These are phyloP conservation scores for Neodiprion lecontei DNA, from an alignment of 1,140 invertebrate species.

Conservation along the genomic window DNA sequence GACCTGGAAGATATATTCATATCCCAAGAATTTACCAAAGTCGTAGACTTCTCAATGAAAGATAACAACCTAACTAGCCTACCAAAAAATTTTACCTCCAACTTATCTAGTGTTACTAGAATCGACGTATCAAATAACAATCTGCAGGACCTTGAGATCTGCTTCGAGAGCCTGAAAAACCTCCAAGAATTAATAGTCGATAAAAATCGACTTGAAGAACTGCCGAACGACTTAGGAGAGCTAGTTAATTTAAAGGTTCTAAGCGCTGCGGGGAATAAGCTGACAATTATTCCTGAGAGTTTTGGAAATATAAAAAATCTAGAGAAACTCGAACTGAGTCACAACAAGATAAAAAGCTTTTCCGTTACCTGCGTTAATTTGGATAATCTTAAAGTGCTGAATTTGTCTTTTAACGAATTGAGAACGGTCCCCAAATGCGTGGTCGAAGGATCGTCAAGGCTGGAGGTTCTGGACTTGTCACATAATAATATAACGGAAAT, in stretches of 20 bases:
- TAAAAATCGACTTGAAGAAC: slow-evolving; percentile 17
- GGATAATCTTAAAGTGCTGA: slow-evolving; percentile 30
- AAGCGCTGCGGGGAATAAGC: not conserved
- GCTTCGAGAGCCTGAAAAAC: slow-evolving; percentile 1
- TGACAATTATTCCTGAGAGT: not conserved
- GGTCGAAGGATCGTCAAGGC: slow-evolving; percentile 34
- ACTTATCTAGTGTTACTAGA: slow-evolving; percentile 23
- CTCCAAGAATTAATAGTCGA: slow-evolving; percentile 21
- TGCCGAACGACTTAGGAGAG: slow-evolving; percentile 26
- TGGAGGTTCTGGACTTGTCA: slow-evolving; percentile 36
- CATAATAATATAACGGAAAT: slow-evolving; percentile 30
- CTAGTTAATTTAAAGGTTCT: slow-evolving; percentile 28
- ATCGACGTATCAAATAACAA: slow-evolving; percentile 36
- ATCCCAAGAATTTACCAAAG: slow-evolving; percentile 10
- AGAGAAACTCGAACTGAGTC: slow-evolving; percentile 33
- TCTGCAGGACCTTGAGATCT: slow-evolving; percentile 15
- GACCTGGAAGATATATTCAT: not conserved
- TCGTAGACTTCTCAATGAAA: slow-evolving; percentile 15
- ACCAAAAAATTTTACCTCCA: slow-evolving; percentile 27
- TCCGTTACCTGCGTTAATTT: slow-evolving; percentile 32
- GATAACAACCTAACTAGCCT: slow-evolving; percentile 24
- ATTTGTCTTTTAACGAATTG: slow-evolving; percentile 32
- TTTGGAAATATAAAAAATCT: slow-evolving; percentile 34
- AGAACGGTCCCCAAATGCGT: slow-evolving; percentile 37
- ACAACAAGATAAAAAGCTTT: slow-evolving; percentile 33